Evolutionary conservation across 92 coral and sea anemone species (phyloP), one percentile per base, ranked within the genome.

Genomic region (Paragorgia papillata): DNA sequence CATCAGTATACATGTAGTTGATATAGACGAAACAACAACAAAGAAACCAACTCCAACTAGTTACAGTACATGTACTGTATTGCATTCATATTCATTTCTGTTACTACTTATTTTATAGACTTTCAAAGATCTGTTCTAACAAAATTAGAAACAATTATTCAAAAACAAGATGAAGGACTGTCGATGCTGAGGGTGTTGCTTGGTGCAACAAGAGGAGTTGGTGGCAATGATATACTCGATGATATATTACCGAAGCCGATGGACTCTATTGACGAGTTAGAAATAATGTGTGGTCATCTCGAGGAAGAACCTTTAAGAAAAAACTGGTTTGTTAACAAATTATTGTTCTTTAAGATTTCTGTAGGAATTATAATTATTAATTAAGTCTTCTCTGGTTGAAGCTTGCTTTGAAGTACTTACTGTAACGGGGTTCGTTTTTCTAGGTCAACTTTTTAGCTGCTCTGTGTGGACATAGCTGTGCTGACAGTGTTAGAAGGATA

Each of bases 191-290:
- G 67, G 35, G 20, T 30, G 3, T 30, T 60, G 28, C 14, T 60
- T 18, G 39, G 35, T 25, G n/a, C n/a, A n/a, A n/a, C n/a, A n/a
- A n/a, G n/a, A n/a, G n/a, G n/a, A n/a, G n/a, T n/a, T n/a, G n/a
- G 67, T 35, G 20, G 27, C 67, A 32, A 1, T 14, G 67, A 60
- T 3, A 60, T 60, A 15, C 67, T 60, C 39, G 35, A 60, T 14
- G 67, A 60, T 60, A 15, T 60, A 15, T 60, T 30, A 18, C 67
- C 67, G 21, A 60, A 30, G 12, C 67, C 67, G 8, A 30, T 60
- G 5, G 67, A 60, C 39, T 10, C 1, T 18, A 14, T 28, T 10
- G 33, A 60, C 15, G 67, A 60, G 9, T 17, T 60, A 35, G 15
- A 20, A 14, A 32, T 15, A 2, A 20, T 60, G 19, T 26, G 10